Percentiles rank a stretch among this genome's conserved stretches.
Evolutionary conservation across 2,888 invertebrate genomes (phyloP).

Genomic region (Drosophila nr. perissopoda): DNA sequence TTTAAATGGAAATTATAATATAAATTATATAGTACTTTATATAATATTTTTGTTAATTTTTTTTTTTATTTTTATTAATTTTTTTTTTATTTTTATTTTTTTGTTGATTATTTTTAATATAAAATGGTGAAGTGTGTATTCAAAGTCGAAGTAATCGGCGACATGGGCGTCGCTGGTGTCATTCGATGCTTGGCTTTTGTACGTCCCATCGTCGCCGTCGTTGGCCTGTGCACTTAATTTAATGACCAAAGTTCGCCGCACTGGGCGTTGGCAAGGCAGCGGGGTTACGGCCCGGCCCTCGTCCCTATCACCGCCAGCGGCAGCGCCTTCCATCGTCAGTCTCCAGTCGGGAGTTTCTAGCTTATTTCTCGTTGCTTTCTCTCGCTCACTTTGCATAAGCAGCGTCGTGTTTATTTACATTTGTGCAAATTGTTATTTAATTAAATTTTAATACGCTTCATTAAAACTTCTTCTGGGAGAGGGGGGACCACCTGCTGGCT

Average conservation of each 20-base stretch:
- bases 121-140: not conserved
- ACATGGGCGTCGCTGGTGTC: slow-evolving; percentile 4
- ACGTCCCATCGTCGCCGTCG: slow-evolving; percentile 15
- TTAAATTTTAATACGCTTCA: slow-evolving; percentile 80
- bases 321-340: not conserved
- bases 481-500: slow-evolving; percentile 12
- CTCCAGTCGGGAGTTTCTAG: not conserved
- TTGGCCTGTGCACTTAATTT: slow-evolving; percentile 70
- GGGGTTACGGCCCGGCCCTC: slow-evolving; percentile 2
- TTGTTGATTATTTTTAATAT: not conserved
- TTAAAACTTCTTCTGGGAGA: slow-evolving; percentile 67
- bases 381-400: slow-evolving; percentile 62
- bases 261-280: slow-evolving; percentile 59
- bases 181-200: slow-evolving; percentile 19
- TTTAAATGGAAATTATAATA: not conserved
- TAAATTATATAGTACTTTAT: not conserved
- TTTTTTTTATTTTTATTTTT: no score
- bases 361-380: not conserved
- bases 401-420: slow-evolving; percentile 75
- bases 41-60: not conserved
- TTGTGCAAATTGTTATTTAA: slow-evolving; percentile 80
- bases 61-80: no score
- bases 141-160: not conserved
- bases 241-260: slow-evolving; percentile 76
- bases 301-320: not conserved